Evolutionary conservation across 2,797 vertebrate species (phyloP).

Genomic region (Halcyon chelicuti): DNA sequence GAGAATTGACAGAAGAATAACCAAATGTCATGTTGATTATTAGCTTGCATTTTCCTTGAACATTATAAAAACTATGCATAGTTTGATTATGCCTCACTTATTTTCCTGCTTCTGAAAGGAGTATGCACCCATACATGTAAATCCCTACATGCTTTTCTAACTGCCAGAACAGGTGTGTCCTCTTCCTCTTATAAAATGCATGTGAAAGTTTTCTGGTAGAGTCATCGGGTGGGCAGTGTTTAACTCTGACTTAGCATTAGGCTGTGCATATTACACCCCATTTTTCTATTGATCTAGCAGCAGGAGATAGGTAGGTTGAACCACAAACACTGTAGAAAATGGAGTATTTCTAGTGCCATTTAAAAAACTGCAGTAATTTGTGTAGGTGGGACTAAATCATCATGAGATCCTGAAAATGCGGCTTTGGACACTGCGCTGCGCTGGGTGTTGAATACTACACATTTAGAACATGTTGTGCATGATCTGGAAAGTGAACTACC

Average conservation of each 20-base stretch:
- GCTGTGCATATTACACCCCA: neutral
- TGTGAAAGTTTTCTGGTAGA: neutral
- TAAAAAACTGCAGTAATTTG: neutral
- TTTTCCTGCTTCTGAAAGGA: neutral
- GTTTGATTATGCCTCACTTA: neutral
- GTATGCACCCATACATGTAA: neutral
- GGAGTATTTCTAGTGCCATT: neutral
- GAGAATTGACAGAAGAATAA: neutral
- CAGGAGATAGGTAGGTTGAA: neutral
- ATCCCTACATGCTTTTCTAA: neutral
- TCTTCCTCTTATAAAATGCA: neutral
- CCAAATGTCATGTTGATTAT: neutral
- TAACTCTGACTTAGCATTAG: neutral
- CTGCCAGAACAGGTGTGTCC: neutral
- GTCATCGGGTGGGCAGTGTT: neutral
- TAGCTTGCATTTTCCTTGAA: neutral
- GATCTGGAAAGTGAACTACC: neutral
- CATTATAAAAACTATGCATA: neutral
- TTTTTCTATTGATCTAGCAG: neutral
- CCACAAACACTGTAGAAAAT: neutral
- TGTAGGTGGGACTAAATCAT: neutral
- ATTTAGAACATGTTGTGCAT: neutral
- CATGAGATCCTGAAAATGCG: neutral
- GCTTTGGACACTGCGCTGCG: neutral
- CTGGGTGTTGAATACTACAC: neutral